Evolutionary conservation across 2,797 vertebrate species (phyloP), one percentile per base, ranked within the genome.

Genomic region (Hyperoplus lanceolatus): DNA sequence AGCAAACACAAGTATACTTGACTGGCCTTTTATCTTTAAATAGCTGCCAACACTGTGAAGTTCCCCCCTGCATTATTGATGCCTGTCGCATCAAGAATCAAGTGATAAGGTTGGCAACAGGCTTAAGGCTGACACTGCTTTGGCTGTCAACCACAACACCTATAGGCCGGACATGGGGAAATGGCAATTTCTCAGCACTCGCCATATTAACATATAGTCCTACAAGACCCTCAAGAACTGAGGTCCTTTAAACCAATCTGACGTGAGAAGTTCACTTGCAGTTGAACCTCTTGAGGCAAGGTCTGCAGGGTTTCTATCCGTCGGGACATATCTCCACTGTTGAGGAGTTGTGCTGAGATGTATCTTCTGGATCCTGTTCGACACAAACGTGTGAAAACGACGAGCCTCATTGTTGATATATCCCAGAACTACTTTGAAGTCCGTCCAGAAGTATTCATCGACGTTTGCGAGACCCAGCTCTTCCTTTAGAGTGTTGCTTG

Each of bases 61-160:
- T 76, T 70, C 56, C 43, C 56, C 43, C 62, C 71, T 93, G 87
- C 92, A 93, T 93, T 88, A 91, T 91, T 92, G 70, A 94, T 91
- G 83, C 56, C 41, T 59, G 76, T 77, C 80, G 88, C 83, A 83
- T 70, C 61, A 80, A 84, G 83, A 87, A 85, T 80, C 68, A 62
- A 77, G 70, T 42, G 79, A 86, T 81, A 74, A 76, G 73, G 66
- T 57, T 80, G 75, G 66, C 67, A 62, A 68, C 81, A 79, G 76
- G 82, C 75, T 77, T 66, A 79, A 68, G 43, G 38, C 41, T 77
- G 77, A 87, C 73, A 70, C 16, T 9, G 16, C 67, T 59, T 1
- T 4, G 0, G 42, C 50, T 72, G 66, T 74, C 79, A 80, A 65
- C 74, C 82, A 53, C 67, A 75, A 7, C 59, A 41, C 21, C 15